Conservation (phyloP, 2,113 vertebrate genomes). For the Microcebus murinus region DNA sequence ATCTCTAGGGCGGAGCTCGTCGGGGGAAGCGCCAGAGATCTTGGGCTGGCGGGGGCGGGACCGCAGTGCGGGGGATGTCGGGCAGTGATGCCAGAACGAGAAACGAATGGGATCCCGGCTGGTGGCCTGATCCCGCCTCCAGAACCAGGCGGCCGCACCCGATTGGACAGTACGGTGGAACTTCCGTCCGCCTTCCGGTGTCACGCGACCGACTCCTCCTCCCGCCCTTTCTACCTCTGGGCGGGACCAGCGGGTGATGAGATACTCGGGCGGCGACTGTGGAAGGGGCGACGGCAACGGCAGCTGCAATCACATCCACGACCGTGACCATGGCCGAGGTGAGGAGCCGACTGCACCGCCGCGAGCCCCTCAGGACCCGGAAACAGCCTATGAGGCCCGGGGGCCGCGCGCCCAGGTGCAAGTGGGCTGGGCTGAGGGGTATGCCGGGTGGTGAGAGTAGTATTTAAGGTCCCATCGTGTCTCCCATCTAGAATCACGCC, state of each 20-base stretch:
- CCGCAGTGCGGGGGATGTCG: background rate
- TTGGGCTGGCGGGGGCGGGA: background rate
- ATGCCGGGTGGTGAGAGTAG: background rate
- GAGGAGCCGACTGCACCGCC: background rate
- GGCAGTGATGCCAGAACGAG: background rate
- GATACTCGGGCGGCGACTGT: background rate
- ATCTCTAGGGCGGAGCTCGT: background rate
- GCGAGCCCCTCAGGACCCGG: fast-evolving
- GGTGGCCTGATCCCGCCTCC: conserved; percentile 20
- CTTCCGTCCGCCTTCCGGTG: conserved; percentile 56
- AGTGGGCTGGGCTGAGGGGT: background rate
- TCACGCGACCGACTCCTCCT: conserved; percentile 67
- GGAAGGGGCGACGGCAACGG: background rate
- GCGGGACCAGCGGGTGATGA: conserved; percentile 40
- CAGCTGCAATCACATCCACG: background rate
- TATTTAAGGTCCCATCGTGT: conserved; percentile 33
- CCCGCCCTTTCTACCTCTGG: background rate
- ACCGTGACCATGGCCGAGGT: conserved; percentile 84
- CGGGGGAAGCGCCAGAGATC: background rate
- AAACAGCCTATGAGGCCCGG: background rate
- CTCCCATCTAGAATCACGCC: conserved; percentile 68
- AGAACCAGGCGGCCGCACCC: background rate
- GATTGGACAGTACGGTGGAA: conserved; percentile 32
- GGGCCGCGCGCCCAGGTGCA: fast-evolving
- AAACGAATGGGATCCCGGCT: background rate